Conservation (phyloP, 2,888 invertebrate species). For the Polydrusus tereticollis region DNA sequence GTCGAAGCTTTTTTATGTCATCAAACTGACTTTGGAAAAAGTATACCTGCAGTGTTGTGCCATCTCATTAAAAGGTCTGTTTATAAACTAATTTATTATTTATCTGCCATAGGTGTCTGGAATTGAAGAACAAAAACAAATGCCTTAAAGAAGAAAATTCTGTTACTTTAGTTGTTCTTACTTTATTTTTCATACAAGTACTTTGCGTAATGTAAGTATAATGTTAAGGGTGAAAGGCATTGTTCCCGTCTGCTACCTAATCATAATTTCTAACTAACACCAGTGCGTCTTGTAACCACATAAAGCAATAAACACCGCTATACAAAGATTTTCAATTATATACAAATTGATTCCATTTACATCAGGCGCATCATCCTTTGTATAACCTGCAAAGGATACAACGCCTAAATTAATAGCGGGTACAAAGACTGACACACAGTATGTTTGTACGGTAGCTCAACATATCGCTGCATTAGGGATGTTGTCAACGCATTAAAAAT, state of each 20-base stretch:
- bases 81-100: too few species aligned
- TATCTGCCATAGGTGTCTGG: too few species aligned
- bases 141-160: too few species aligned
- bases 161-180: too few species aligned
- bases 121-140: too few species aligned
- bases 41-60: too few species aligned
- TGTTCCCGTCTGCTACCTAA: background rate
- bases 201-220: too few species aligned
- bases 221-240: too few species aligned
- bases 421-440: slow-evolving; percentile 24
- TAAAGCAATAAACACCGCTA: slow-evolving; percentile 2
- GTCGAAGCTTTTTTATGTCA: too few species aligned
- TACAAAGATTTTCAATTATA: slow-evolving; percentile 27
- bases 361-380: slow-evolving; percentile 25
- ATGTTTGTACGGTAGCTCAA: background rate
- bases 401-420: slow-evolving; percentile 16
- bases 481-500: background rate
- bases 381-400: slow-evolving; percentile 2
- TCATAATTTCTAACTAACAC: slow-evolving; percentile 4
- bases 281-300: background rate
- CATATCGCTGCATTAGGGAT: background rate
- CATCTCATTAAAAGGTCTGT: too few species aligned
- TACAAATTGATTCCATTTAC: slow-evolving; percentile 22
- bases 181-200: too few species aligned
- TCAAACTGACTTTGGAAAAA: too few species aligned